Evolutionary conservation across 2,888 invertebrate genomes (phyloP), one percentile per base, ranked within the genome.

Genomic region (Pristionchus exspectatus): DNA sequence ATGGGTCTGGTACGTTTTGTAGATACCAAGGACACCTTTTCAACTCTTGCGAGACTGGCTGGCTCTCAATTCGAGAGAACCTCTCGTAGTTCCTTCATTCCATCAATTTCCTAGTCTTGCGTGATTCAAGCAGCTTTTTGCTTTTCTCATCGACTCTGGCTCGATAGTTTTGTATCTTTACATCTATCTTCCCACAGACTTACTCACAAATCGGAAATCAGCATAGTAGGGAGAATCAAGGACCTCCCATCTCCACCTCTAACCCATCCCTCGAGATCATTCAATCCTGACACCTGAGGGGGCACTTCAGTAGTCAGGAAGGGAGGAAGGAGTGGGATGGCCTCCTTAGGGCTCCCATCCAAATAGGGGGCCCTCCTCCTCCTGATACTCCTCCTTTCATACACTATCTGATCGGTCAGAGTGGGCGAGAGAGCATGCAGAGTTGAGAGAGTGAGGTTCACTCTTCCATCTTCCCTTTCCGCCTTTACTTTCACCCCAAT

Each of bases 401-500:
- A 1, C 24, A 24, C 18, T 59, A 2, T 18, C 59, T 59, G 18
- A 5, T 4, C 18, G 18, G 59, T 21, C 59, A 59, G 59, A 59
- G 59, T 50, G 24, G 21, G 59, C 59, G 59, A 59, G 21, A 59
- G 59, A 59, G 21, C 59, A 21, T 4, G 59, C 2, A 24, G 14
- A 18, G 5, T 2, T 59, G 59, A 59, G 59, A 59, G 59, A 59
- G 59, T 24, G 21, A 59, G 33, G 18, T 44, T 27, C 83, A 3
- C 83, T 44, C 83, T 27, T 83, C 14, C 83, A 54, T 27, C 83
- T 44, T 83, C 83, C 83, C 83, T 44, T 83, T 54, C 83, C 74
- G 21, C 38, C 74, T 74, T 72, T 74, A 74, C 74, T 74, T 74
- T 74, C 74, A 74, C 74, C 74, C 74, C 74, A 74, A 74, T 74